A percentile compares a stretch with the other conserved stretches of the same genome.
phyloP scores from a whole-genome alignment of 2,888 invertebrate species.

The Germaria angustata region DNA sequence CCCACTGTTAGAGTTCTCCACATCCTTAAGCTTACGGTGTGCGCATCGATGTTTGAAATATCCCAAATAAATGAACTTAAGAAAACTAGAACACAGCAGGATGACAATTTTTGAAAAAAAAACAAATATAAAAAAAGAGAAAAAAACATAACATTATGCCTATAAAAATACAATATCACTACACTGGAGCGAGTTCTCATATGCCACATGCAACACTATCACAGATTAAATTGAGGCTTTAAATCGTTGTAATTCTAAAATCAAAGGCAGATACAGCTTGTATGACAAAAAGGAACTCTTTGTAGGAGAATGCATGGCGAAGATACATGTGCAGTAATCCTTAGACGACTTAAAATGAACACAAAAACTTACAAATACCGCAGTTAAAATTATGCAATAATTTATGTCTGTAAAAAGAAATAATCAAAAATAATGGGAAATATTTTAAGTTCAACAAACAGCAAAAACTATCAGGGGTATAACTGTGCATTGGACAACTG shows the following conservation, averaged over 20 bases:
- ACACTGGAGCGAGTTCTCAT: neutral
- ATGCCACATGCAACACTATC: conserved; percentile 23
- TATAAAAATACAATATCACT: conserved; percentile 50
- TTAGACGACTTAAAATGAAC: conserved; percentile 29
- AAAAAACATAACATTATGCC: conserved; percentile 45
- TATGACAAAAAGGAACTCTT: conserved; percentile 35
- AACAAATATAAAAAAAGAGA: neutral
- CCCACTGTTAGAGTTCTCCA: conserved; percentile 3
- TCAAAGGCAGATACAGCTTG: neutral
- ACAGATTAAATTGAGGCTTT: conserved; percentile 25
- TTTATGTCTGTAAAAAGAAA: conserved; percentile 26
- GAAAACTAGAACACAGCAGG: conserved; percentile 77
- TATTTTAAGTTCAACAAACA: neutral
- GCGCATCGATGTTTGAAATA: conserved; percentile 40
- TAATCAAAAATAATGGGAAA: neutral
- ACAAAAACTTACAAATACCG: conserved; percentile 56
- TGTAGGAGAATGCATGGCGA: conserved; percentile 4
- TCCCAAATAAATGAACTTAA: conserved; percentile 58
- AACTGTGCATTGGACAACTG: neutral
- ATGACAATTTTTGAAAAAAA: conserved; percentile 71
- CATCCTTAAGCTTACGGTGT: conserved; percentile 18
- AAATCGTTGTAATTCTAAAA: neutral
- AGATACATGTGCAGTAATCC: conserved; percentile 28
- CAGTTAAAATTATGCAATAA: conserved; percentile 33
- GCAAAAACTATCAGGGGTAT: neutral